These are phyloP conservation scores for Brachystomella parvula DNA, from an alignment of 1,140 invertebrate species.

Conservation along the genomic window DNA sequence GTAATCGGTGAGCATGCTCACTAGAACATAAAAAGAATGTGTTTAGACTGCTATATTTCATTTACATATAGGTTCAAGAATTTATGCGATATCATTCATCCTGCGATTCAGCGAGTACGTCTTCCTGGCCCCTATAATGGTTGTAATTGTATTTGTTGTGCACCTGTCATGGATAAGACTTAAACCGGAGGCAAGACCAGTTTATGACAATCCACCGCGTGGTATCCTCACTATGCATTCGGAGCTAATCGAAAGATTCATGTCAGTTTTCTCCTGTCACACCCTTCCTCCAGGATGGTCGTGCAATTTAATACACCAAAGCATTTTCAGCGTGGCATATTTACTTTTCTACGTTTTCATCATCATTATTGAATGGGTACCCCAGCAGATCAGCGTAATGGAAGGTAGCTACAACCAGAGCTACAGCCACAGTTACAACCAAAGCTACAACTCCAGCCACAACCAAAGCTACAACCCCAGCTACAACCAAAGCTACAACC, in stretches of 20 bases:
- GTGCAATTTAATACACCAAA: not conserved
- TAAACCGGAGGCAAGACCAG: not conserved
- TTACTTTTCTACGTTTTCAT: not conserved
- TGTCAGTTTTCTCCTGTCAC: constrained; percentile 7
- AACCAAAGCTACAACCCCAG: too few relatives aligned
- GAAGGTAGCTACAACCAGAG: too few relatives aligned
- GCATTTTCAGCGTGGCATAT: not conserved
- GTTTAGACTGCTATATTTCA: not conserved
- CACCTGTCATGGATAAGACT: constrained; percentile 1
- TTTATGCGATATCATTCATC: constrained; percentile 4
- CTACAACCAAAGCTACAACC: too few relatives aligned
- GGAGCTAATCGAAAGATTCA: constrained; percentile 4
- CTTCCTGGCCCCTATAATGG: not conserved
- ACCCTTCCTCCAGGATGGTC: not conserved
- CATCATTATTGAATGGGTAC: not conserved
- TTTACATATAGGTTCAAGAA: not conserved
- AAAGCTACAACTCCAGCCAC: too few relatives aligned
- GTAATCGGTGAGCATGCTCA: not conserved
- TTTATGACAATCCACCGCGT: constrained; percentile 10
- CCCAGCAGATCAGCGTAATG: not conserved
- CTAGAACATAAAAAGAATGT: not conserved
- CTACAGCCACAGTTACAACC: too few relatives aligned
- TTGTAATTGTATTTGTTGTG: constrained; percentile 2
- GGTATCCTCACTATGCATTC: not conserved
- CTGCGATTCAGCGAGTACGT: not conserved